These are phyloP conservation scores for Chamaetylas fuelleborni DNA, from an alignment of 2,113 vertebrate species.

Conservation along the genomic window DNA sequence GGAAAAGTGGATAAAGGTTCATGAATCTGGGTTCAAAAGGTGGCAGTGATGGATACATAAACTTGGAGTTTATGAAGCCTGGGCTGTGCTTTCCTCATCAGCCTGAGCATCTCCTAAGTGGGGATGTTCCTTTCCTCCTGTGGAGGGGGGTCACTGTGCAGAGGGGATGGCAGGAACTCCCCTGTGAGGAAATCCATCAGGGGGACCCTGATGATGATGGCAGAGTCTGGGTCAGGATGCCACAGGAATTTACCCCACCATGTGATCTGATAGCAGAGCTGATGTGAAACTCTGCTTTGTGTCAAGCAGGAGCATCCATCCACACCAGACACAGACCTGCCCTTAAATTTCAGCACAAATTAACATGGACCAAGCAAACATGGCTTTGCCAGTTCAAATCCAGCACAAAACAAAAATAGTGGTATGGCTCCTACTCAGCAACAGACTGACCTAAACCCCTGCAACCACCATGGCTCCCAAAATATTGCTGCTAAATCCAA, in stretches of 20 bases:
- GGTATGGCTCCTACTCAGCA: background rate
- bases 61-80: background rate
- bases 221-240: background rate
- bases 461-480: background rate
- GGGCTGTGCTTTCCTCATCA: background rate
- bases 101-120: background rate
- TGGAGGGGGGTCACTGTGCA: background rate
- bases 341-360: background rate
- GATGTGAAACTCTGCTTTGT: background rate
- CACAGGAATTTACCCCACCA: background rate
- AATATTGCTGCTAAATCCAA: slow-evolving; percentile 28
- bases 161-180: background rate
- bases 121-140: background rate
- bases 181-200: background rate
- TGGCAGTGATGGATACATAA: background rate
- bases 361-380: background rate
- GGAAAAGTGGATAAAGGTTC: background rate
- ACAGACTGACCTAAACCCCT: background rate
- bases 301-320: background rate
- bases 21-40: background rate
- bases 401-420: background rate
- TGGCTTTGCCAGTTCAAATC: background rate
- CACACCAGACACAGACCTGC: background rate
- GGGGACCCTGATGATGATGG: background rate
- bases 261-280: background rate